phyloP scores from a whole-genome alignment of 2,797 vertebrate genomes.

The Xenops minutus region DNA sequence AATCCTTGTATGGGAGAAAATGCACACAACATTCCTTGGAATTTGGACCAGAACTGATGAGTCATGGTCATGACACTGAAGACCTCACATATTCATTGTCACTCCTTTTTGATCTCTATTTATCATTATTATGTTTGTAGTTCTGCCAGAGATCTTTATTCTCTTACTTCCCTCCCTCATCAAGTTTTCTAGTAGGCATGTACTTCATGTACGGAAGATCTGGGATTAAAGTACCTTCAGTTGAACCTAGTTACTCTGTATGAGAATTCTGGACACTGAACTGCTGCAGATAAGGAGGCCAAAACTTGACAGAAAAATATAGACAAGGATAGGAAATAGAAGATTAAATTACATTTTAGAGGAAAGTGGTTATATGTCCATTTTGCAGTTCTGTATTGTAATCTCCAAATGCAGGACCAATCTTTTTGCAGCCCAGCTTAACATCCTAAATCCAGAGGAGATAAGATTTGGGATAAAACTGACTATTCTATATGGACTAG shows the following conservation, averaged over 20 bases:
- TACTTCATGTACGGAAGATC: neutral
- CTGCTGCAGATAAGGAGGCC: neutral
- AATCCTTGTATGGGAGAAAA: neutral
- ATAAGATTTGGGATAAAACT: neutral
- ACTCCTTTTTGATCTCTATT: neutral
- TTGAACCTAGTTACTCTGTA: neutral
- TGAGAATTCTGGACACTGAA: neutral
- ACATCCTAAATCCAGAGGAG: neutral
- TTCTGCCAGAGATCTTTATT: neutral
- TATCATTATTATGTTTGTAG: neutral
- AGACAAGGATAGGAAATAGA: neutral
- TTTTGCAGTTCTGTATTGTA: neutral
- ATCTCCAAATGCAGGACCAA: neutral
- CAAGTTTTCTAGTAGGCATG: neutral
- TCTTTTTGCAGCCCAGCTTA: neutral
- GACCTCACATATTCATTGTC: neutral
- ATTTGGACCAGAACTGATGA: neutral
- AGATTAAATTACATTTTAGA: neutral
- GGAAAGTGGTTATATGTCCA: neutral
- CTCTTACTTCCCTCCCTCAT: neutral
- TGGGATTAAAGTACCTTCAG: neutral
- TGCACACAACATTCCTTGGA: neutral
- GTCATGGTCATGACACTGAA: neutral
- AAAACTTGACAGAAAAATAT: neutral
- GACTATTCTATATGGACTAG: neutral